Base-by-base conservation (phyloP, 2,797 vertebrate genomes). In the Hephaestus fuliginosus region DNA sequence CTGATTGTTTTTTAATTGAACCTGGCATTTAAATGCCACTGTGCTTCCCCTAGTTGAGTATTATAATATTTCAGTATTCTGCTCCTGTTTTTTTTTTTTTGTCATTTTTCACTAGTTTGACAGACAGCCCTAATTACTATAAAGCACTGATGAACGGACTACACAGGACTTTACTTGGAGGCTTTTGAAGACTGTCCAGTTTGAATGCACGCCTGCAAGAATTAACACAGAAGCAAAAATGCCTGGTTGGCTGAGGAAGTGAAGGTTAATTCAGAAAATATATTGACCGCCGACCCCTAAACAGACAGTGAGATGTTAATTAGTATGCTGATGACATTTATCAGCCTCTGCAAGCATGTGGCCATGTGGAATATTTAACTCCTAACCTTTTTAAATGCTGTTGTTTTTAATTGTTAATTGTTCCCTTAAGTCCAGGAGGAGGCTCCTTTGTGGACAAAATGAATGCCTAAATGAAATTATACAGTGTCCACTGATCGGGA, bases 261-360 rank as follows among this genome's bases (percentile, higher is more conserved):
- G 58, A 89, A 88, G 85, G 89, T 87, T 88, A 92, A 88, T 80
- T 60, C 36, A 75, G 51, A 75, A 82, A 81, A 79, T 43, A 64
- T 82, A 88, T 78, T 61, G 72, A 89, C 63, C 77, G 61, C 66
- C 71, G 66, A 63, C 41, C 74, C 46, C 9, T 36, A 67, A 85
- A 83, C 57, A 80, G 55, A 73, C 63, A 52, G n/a, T 63, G 33
- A 39, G 30, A 48, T 67, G 14, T 74, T 89, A 83, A 93, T 93
- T 82, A 88, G 81, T 55, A 82, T 86, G 68, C 85, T 30, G 55
- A 55, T 82, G 78, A 77, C 76, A 89, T 90, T 86, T 87, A 62
- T 68, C 73, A 78, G 72, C 60, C 61, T 44, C 61, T 80, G 46
- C 33, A 65, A 78, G 33, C 52, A 63, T 73, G 78, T 72, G 69